Percentiles rank a stretch among this genome's conserved stretches.
Conservation (phyloP, 2,888 invertebrate species). For the Neria commutata region DNA sequence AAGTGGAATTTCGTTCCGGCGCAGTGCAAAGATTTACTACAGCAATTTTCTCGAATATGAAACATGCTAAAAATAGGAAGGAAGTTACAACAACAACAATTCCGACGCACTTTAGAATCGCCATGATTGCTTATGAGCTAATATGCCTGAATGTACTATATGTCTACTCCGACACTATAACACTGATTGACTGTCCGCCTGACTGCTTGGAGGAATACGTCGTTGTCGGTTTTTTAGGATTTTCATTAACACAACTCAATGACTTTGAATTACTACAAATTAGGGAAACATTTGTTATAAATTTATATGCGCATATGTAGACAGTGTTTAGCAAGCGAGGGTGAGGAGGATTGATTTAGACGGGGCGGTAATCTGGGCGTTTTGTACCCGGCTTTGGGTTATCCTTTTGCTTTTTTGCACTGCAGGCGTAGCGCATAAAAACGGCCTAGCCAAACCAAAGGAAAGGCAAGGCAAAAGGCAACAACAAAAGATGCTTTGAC, state of each 20-base stretch:
- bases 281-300: conserved; percentile 54
- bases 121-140: background rate
- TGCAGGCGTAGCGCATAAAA: background rate
- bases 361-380: no score
- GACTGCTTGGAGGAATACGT: conserved; percentile 32
- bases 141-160: no score
- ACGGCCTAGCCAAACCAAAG: no score
- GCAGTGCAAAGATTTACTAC: no score
- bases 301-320: conserved; percentile 34
- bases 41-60: no score
- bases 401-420: background rate
- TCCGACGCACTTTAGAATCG: background rate
- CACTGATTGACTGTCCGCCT: background rate
- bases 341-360: no score
- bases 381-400: background rate
- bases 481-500: no score
- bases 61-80: conserved; percentile 3
- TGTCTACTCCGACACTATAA: background rate
- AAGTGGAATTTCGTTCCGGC: no score
- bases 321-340: conserved; percentile 35
- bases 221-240: conserved; percentile 56
- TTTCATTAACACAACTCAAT: conserved; percentile 59
- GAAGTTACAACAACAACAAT: background rate
- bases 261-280: conserved; percentile 57
- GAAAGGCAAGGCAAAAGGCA: no score